Base-by-base conservation (phyloP, 2,113 vertebrate species). In the Platysternon megacephalum region DNA sequence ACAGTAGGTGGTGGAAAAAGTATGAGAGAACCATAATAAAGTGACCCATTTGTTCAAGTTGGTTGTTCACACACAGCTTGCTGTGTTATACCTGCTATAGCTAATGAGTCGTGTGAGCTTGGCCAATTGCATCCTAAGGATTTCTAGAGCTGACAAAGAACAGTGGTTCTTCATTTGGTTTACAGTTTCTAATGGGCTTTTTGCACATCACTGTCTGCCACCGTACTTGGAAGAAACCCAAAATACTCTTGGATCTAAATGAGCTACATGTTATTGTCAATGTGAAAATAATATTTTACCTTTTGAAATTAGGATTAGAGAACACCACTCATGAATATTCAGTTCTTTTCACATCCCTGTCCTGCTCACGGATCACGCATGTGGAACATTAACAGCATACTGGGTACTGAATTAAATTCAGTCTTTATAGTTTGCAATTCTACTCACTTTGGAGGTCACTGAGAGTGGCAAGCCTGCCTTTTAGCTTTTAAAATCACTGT, bases 301-400 rank as follows among this genome's bases (percentile, higher is more conserved):
- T 98, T 61, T 96, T 79, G 83, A 91, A 95, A 92, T 94, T 96
- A 96, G 96, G 93, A 96, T 97, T 97, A 96, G 93, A 93, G 79
- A 93, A 93, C 93, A 93, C 88, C 32, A 93, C 76, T 90, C 86
- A 91, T 97, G 95, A 96, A 96, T 97, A 97, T 96, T 97, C 95
- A 96, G 86, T 94, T 85, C 86, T 95, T 96, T 88, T 93, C 85
- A 88, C 93, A 88, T 96, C 93, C 79, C 3, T 2, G 88, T 88
- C 91, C 91, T 90, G 68, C 97, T 97, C 91, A 95, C 96, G 93
- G 97, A 96, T 97, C 97, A 97, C 88, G 94, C 85, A 86, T 91
- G 91, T 97, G 79, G 91, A 94, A 94, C 89, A 87, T 94, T 87
- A 96, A 93, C 79, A 86, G 86, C 93, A 83, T 93, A 83, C 87